phyloP scores from a whole-genome alignment of 1,140 invertebrate species.

The Zelostemma sp. region DNA sequence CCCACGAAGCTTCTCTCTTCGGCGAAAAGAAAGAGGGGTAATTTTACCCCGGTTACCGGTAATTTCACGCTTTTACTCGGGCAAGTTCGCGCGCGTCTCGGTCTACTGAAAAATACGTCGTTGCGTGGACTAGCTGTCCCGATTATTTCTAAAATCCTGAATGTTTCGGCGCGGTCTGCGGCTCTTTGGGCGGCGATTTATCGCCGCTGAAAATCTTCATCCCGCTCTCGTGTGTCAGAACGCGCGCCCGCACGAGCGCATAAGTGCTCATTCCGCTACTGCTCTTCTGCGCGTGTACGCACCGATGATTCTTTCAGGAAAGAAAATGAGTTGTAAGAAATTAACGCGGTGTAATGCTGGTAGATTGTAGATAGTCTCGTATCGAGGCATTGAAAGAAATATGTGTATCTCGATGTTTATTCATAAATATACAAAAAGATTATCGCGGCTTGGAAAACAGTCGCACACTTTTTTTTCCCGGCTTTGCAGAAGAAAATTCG shows the following conservation, averaged over 20 bases:
- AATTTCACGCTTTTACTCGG: slow-evolving; percentile 68
- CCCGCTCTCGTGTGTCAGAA: not conserved
- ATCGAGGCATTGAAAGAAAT: too few relatives aligned
- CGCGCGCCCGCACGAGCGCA: slow-evolving; percentile 11
- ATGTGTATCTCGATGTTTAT: too few relatives aligned
- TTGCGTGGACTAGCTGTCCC: not conserved
- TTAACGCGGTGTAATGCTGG: not conserved
- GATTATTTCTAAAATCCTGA: too few relatives aligned
- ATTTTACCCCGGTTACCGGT: slow-evolving; percentile 54
- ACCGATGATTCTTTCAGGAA: slow-evolving; percentile 50
- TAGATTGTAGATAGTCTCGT: not conserved
- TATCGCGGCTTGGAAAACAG: too few relatives aligned
- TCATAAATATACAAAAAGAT: too few relatives aligned
- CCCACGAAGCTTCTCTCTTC: slow-evolving; percentile 17
- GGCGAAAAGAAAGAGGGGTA: slow-evolving; percentile 28
- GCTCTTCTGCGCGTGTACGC: slow-evolving; percentile 13
- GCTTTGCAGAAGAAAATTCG: too few relatives aligned
- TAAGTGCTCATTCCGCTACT: slow-evolving; percentile 14
- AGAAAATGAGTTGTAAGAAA: slow-evolving; percentile 5
- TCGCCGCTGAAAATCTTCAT: slow-evolving; percentile 5
- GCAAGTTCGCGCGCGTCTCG: slow-evolving; percentile 50
- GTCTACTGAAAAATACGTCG: slow-evolving; percentile 55
- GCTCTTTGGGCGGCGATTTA: not conserved
- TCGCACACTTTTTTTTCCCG: too few relatives aligned
- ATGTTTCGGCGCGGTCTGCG: not conserved